A percentile compares a stretch with the other conserved stretches of the same genome.
Conservation (phyloP, 2,113 vertebrate species). For the Calidris pygmaea region DNA sequence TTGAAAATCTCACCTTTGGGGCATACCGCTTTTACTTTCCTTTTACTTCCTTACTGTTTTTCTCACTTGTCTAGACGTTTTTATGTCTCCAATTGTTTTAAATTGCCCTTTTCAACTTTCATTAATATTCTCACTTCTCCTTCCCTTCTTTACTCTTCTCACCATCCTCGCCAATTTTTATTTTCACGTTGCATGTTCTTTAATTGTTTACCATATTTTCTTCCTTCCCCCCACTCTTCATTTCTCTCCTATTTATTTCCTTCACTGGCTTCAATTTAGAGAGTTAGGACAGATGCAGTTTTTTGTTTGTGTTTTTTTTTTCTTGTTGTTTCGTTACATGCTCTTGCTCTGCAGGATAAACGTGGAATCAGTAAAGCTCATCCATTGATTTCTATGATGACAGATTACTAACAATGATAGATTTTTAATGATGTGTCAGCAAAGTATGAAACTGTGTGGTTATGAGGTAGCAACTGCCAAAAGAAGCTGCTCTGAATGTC, state of each 20-base stretch:
- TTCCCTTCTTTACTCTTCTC: not conserved
- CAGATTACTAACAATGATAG: not conserved
- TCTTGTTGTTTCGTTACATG: not conserved
- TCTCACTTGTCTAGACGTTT: not conserved
- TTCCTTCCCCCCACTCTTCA: not conserved
- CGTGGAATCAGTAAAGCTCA: not conserved
- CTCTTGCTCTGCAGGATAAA: not conserved
- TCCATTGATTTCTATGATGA: not conserved
- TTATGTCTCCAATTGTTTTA: not conserved
- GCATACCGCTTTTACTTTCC: not conserved
- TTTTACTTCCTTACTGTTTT: not conserved
- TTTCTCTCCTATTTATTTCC: not conserved
- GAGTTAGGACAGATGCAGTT: not conserved
- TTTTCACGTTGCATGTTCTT: not conserved
- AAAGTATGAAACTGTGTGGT: not conserved
- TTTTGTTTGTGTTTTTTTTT: not conserved
- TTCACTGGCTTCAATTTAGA: not conserved
- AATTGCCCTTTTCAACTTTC: not conserved
- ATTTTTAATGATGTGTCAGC: not conserved
- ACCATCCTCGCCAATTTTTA: not conserved
- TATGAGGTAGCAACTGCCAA: not conserved
- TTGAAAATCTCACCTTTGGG: slow-evolving; percentile 38
- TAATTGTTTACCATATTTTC: not conserved
- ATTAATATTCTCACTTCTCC: not conserved
- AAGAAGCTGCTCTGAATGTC: not conserved